phyloP scores from a whole-genome alignment of 2,888 invertebrate species.

The Acholoe squamosa region DNA sequence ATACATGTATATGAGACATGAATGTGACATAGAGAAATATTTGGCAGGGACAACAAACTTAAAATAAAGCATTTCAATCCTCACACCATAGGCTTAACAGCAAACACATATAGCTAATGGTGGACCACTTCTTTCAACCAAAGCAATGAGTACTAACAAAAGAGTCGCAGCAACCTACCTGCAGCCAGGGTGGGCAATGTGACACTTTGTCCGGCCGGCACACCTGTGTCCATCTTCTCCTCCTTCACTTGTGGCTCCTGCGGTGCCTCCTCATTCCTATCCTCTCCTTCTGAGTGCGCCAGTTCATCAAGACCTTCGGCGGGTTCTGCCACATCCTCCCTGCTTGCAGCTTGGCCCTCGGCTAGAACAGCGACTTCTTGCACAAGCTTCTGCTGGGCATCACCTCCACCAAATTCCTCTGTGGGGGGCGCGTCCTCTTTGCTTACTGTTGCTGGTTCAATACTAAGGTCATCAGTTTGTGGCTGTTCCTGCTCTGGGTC shows the following conservation, averaged over 20 bases:
- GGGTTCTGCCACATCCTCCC: slow-evolving; percentile 48
- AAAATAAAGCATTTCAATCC: too few relatives aligned
- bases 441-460: slow-evolving; percentile 27
- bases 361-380: slow-evolving; percentile 33
- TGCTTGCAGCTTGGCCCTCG: slow-evolving; percentile 37
- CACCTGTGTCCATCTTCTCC: slow-evolving; percentile 71
- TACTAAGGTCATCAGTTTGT: slow-evolving; percentile 1
- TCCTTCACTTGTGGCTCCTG: slow-evolving; percentile 67
- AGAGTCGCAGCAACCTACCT: slow-evolving; percentile 49
- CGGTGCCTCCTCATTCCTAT: neutral
- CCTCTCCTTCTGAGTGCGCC: slow-evolving; percentile 7
- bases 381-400: neutral
- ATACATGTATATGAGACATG: too few relatives aligned
- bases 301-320: neutral
- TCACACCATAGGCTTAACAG: too few relatives aligned
- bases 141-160: slow-evolving; percentile 56
- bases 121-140: slow-evolving; percentile 7
- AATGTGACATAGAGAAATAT: too few relatives aligned
- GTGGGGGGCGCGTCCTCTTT: neutral
- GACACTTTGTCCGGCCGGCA: neutral
- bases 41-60: too few relatives aligned
- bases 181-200: slow-evolving; percentile 67
- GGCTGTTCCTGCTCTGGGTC: slow-evolving; percentile 42
- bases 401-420: neutral
- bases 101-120: neutral